Evolutionary conservation across 2,888 invertebrate species (phyloP).

Genomic region (Dione vanillae): DNA sequence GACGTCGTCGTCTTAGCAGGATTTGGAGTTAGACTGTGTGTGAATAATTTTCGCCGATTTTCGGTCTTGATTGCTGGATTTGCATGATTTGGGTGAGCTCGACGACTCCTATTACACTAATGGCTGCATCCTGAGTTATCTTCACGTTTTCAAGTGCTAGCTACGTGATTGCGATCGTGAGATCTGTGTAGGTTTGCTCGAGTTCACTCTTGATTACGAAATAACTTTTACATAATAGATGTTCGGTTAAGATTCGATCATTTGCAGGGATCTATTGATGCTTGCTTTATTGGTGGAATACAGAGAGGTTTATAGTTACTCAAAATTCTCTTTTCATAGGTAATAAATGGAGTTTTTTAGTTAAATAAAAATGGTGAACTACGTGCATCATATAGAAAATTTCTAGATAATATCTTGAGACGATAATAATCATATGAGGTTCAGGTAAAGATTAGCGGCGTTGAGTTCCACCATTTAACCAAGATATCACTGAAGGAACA

Average conservation of each 20-base stretch:
- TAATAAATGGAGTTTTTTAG: no score
- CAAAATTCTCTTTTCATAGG: not conserved
- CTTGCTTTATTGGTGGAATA: not conserved
- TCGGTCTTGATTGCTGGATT: slow-evolving; percentile 41
- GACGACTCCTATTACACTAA: slow-evolving; percentile 45
- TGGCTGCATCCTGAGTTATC: slow-evolving; percentile 45
- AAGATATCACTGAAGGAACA: no score
- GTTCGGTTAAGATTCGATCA: not conserved
- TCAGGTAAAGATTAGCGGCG: no score
- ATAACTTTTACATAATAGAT: slow-evolving; percentile 7
- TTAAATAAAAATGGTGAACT: no score
- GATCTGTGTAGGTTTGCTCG: slow-evolving; percentile 19
- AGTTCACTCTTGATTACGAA: slow-evolving; percentile 21
- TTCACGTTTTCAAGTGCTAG: slow-evolving; percentile 32
- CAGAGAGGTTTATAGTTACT: not conserved
- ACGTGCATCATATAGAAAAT: no score
- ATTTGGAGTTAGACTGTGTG: slow-evolving; percentile 50
- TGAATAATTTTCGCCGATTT: slow-evolving; percentile 57
- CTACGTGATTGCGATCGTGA: slow-evolving; percentile 24
- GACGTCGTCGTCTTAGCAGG: slow-evolving; percentile 65
- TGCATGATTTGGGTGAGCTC: slow-evolving; percentile 41
- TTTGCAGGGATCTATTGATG: not conserved
- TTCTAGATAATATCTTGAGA: no score
- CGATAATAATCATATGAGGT: no score
- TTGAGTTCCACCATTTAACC: no score